These are phyloP conservation scores for Astropecten irregularis DNA, from an alignment of 53 echinoderm and acorn worm species.

Conservation along the genomic window DNA sequence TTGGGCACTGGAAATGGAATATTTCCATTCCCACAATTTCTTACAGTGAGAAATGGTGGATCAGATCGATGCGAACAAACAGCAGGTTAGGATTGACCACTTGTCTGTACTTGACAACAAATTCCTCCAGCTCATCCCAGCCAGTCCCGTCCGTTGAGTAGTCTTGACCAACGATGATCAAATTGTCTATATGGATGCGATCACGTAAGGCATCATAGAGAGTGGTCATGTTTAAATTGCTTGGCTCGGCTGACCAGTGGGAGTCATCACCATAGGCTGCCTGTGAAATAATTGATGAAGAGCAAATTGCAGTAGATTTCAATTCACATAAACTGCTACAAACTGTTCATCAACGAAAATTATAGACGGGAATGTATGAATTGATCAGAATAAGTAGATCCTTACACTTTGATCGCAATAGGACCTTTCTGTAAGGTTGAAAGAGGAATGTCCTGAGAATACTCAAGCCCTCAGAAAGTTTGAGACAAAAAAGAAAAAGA, in stretches of 20 bases:
- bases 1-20: no score
- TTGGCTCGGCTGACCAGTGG: slow-evolving; percentile 10
- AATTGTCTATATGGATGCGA: slow-evolving; percentile 74
- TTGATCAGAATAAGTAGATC: no score
- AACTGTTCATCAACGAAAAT: no score
- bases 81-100: slow-evolving; percentile 89
- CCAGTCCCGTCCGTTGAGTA: slow-evolving; percentile 39
- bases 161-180: slow-evolving; percentile 74
- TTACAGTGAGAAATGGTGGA: slow-evolving; percentile 41
- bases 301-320: no score
- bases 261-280: background rate
- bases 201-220: slow-evolving; percentile 35
- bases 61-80: slow-evolving; percentile 82
- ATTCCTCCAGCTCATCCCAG: slow-evolving; percentile 48
- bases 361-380: no score
- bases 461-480: no score
- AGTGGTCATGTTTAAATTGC: slow-evolving; percentile 18
- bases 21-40: no score
- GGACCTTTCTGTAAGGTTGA: no score
- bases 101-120: slow-evolving; percentile 79
- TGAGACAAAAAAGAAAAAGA: no score
- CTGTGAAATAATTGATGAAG: background rate
- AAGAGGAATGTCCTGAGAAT: no score
- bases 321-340: no score
- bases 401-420: no score